Conservation (phyloP, 1,140 invertebrate species). For the Monochamus saltuarius region DNA sequence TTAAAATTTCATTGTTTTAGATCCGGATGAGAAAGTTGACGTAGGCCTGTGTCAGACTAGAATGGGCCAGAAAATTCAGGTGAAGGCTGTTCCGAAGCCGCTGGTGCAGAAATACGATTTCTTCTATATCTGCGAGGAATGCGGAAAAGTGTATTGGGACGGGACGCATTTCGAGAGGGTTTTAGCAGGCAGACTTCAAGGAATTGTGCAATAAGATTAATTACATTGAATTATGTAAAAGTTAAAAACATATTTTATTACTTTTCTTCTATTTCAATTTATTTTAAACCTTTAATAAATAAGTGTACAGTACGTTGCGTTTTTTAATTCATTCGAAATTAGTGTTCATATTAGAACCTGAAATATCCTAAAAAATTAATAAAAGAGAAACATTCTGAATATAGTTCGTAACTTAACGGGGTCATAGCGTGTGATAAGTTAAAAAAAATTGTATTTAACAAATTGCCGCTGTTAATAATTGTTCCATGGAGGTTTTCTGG, state of each 20-base stretch:
- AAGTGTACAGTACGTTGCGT: not conserved
- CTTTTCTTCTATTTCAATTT: constrained; percentile 11
- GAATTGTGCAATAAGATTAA: constrained; percentile 44
- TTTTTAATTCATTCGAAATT: too few relatives aligned
- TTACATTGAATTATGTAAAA: not conserved
- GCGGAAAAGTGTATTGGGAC: constrained; percentile 69
- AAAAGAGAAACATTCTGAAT: too few relatives aligned
- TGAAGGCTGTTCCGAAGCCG: constrained; percentile 54
- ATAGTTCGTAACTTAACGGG: too few relatives aligned
- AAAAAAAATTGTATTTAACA: too few relatives aligned
- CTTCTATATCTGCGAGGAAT: constrained; percentile 64
- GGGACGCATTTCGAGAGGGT: constrained; percentile 59
- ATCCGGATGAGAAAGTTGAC: constrained; percentile 49
- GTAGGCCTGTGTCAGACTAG: constrained; percentile 50
- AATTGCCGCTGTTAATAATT: too few relatives aligned
- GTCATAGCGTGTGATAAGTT: too few relatives aligned
- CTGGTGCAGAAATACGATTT: constrained; percentile 54
- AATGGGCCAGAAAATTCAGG: constrained; percentile 54
- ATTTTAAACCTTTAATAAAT: constrained; percentile 17
- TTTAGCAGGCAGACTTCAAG: constrained; percentile 48
- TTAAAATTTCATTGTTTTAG: constrained; percentile 31
- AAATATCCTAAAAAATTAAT: too few relatives aligned
- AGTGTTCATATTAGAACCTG: too few relatives aligned
- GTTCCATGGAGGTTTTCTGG: too few relatives aligned
- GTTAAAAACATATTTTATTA: constrained; percentile 15